Evolutionary conservation across 2,113 vertebrate species (phyloP), one percentile per base, ranked within the genome.

Genomic region (Herpetotheres cachinnans): DNA sequence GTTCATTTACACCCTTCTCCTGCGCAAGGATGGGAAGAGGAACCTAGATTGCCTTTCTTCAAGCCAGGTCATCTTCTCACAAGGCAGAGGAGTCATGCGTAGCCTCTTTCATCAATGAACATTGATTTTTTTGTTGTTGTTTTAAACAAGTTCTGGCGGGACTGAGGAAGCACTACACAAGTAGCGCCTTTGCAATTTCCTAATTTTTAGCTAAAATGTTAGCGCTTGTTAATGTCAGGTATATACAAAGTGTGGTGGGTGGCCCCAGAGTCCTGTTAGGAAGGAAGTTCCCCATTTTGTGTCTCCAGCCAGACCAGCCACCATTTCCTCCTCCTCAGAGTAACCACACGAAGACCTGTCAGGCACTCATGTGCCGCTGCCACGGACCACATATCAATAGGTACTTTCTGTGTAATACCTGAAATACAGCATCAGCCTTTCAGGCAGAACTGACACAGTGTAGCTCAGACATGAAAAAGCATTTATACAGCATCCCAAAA

Each of bases 321-420:
- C 10, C 8, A 20, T 59, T 79, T 56, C 5, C 4, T 9, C 20
- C 10, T 59, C n/a, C 65, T 67, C 71, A 71, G 47, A 32, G 3
- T 22, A 79, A 44, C 17, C 34, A 32, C 32, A 18, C 2, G 36
- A 46, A 46, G 50, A 38, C 11, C 49, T 66, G 3, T 9, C 40
- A 72, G 21, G 18, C 15, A 65, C 16, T 32, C 2, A 0, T 4
- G 3, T 56, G 49, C 20, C 56, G 52, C 55, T 4, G 0, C 14
- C 72, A 62, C 2, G 1, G 19, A 29, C 22, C 79, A 78, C 38
- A 38, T 22, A 78, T 29, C 36, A 27, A 7, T 2, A 44, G 26
- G 18, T 24, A 34, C 9, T 63, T 85, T 62, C 42, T 30, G 16
- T 18, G 13, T 13, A 69, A 54, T 38, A 73, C 7, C 17, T 58